Base-by-base conservation (phyloP, 2,797 vertebrate species). In the Sorex maritimensis region DNA sequence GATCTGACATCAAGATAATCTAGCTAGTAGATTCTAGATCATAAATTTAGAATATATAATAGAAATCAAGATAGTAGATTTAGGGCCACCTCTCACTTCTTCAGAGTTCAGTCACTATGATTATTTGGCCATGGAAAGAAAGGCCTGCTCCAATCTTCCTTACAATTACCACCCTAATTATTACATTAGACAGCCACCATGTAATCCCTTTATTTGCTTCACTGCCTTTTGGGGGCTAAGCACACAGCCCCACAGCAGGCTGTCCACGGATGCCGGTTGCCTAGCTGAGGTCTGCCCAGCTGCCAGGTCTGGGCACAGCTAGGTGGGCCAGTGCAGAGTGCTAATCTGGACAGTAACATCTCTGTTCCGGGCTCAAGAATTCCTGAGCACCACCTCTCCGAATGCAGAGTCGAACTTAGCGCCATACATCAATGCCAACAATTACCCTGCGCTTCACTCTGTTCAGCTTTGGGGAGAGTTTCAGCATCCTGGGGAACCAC, bases 281-380 rank as follows among this genome's bases (percentile, higher is more conserved):
- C 14, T 0, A 89, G n/a, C 72, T 6, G 78, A 96, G 95, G 88
- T 69, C 26, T 86, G 88, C 94, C 95, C 97, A 98, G 97, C 98
- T 98, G 97, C 97, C 97, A 98, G 96, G 95, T 96, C 89, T 96
- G 95, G 97, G 90, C 96, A 90, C 88, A 96, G 97, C 96, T 96
- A 92, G 2, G 2, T 94, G 95, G 97, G 93, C 96, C 91, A 95
- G 95, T 93, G 96, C 96, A 97, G 94, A 97, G 96, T 96, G 94
- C 97, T 98, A 97, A 98, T 97, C 96, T 94, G 97, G 96, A 97
- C 96, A 97, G 97, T 98, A 96, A 98, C 96, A 92, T 97, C 97
- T 96, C 96, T 98, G 96, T 97, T 96, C 96, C 93, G 88, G 72
- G 90, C 94, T 97, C 97, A 92, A 96, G 93, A 89, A 52, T 49